Evolutionary conservation across 2,113 vertebrate genomes (phyloP).

Genomic region (Lophochroa leadbeateri): DNA sequence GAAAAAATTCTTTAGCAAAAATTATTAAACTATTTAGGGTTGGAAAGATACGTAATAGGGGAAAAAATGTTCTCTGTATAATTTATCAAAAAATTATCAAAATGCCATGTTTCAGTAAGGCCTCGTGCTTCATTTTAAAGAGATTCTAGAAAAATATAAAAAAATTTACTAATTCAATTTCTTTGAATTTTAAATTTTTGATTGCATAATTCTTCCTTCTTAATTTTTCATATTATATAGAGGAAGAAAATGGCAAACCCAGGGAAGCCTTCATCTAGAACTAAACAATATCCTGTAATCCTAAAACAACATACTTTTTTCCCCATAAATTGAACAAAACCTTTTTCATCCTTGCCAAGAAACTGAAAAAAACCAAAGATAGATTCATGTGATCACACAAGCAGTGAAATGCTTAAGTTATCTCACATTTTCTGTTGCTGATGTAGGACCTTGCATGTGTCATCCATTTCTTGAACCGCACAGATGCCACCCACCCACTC

Average conservation of each 20-base stretch:
- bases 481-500: background rate
- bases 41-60: background rate
- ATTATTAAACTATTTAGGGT: background rate
- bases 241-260: background rate
- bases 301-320: background rate
- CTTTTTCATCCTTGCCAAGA: background rate
- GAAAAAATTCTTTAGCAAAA: background rate
- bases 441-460: background rate
- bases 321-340: background rate
- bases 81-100: background rate
- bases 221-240: background rate
- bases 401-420: background rate
- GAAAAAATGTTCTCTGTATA: background rate
- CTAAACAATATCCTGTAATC: background rate
- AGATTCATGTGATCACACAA: background rate
- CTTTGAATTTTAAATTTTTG: background rate
- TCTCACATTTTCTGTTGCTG: background rate
- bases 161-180: background rate
- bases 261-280: background rate
- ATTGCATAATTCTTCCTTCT: background rate
- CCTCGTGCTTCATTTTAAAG: accelerated
- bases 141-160: background rate
- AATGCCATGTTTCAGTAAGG: background rate
- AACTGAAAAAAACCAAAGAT: background rate
- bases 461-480: background rate